phyloP scores from a whole-genome alignment of 2,113 vertebrate genomes.

The Microtus ochrogaster region DNA sequence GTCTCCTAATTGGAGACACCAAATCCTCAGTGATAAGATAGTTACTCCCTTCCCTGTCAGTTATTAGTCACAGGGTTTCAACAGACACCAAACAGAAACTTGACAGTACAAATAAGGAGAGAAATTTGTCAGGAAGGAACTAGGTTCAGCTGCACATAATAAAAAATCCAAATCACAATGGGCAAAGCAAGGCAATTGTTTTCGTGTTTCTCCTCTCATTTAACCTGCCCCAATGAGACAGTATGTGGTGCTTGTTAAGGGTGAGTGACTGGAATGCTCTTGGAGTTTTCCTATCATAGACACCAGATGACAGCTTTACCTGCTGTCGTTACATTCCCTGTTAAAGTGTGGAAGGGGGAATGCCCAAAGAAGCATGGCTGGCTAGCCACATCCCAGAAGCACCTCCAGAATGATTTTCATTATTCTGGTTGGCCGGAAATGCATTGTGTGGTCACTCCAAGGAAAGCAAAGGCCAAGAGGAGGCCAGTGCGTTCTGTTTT shows the following conservation, averaged over 20 bases:
- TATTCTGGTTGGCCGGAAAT: neutral
- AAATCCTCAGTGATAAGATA: neutral
- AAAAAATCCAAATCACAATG: neutral
- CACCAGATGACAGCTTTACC: neutral
- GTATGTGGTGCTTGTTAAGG: neutral
- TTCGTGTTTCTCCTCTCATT: neutral
- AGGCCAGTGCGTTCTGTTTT: neutral
- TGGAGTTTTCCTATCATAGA: neutral
- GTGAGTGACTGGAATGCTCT: neutral
- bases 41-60: neutral
- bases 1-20: neutral
- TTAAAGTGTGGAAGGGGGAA: neutral
- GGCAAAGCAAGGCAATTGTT: neutral
- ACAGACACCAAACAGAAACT: neutral
- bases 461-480: neutral
- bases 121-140: neutral
- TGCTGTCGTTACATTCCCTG: neutral
- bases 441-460: no score
- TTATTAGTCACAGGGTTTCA: neutral
- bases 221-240: neutral
- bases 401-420: neutral
- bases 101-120: neutral
- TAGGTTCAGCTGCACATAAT: neutral
- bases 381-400: neutral
- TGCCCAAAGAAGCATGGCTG: neutral